Conservation (phyloP, 2,113 vertebrate genomes). For the Rafetus swinhoei region DNA sequence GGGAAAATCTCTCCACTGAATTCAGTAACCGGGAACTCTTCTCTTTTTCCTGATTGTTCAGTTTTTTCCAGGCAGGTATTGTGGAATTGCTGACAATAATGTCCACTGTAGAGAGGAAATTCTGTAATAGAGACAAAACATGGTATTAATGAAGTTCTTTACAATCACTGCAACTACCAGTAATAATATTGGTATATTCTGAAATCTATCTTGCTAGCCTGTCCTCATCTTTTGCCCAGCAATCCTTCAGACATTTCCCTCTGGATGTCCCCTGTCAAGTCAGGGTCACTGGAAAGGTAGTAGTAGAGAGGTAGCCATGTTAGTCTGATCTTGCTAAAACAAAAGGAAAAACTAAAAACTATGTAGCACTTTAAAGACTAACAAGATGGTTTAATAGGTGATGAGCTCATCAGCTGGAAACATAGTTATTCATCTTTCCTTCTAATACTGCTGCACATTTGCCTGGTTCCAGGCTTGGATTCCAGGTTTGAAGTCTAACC, state of each 20-base stretch:
- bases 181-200: fast-evolving
- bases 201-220: not conserved
- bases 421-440: fast-evolving
- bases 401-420: too few species aligned
- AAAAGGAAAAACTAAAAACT: too few species aligned
- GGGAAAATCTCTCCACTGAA: conserved; percentile 80
- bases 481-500: not conserved
- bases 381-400: too few species aligned
- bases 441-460: not conserved
- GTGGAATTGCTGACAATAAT: conserved; percentile 74
- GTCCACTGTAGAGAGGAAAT: conserved; percentile 78
- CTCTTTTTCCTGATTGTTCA: not conserved
- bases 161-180: not conserved
- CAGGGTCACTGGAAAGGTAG: not conserved
- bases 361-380: too few species aligned
- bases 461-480: not conserved
- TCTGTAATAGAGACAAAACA: conserved; percentile 76
- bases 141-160: not conserved
- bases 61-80: not conserved
- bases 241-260: not conserved
- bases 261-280: not conserved
- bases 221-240: not conserved
- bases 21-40: conserved; percentile 74
- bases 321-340: too few species aligned
- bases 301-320: too few species aligned